A percentile compares a stretch with the other conserved stretches of the same genome.
Evolutionary conservation across 2,797 vertebrate genomes (phyloP).

Genomic region (Tarsius wallacei): DNA sequence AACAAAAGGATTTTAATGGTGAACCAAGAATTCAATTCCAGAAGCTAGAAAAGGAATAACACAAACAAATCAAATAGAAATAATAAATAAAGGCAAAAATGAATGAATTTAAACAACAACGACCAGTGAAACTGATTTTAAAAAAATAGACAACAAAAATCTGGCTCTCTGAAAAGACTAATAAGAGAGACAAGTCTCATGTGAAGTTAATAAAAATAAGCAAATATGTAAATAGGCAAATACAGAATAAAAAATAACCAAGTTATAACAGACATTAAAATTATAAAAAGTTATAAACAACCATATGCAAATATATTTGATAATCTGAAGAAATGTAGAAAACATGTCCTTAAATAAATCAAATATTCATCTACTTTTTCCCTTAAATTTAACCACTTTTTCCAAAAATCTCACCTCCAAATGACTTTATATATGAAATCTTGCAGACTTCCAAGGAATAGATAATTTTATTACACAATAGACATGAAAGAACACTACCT

Average conservation of each 20-base stretch:
- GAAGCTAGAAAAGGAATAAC: background rate
- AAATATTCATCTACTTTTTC: background rate
- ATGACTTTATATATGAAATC: background rate
- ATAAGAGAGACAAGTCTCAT: background rate
- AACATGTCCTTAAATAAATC: background rate
- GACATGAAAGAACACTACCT: background rate
- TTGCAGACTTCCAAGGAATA: background rate
- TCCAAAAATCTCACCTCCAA: background rate
- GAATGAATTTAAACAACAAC: background rate
- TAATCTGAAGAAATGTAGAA: constrained; percentile 7
- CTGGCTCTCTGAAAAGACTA: background rate
- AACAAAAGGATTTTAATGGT: background rate
- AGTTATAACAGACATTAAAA: background rate
- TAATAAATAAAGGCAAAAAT: background rate
- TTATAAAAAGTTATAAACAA: background rate
- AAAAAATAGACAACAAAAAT: background rate
- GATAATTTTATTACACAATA: background rate
- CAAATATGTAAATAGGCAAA: background rate
- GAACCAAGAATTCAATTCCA: background rate
- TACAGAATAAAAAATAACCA: background rate
- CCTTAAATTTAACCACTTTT: background rate
- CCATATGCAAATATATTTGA: background rate
- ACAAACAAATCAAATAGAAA: background rate
- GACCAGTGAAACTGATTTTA: background rate
- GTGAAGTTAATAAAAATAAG: constrained; percentile 1